Evolutionary conservation across 2,888 invertebrate species (phyloP), one percentile per base, ranked within the genome.

Genomic region (Allygus modestus): DNA sequence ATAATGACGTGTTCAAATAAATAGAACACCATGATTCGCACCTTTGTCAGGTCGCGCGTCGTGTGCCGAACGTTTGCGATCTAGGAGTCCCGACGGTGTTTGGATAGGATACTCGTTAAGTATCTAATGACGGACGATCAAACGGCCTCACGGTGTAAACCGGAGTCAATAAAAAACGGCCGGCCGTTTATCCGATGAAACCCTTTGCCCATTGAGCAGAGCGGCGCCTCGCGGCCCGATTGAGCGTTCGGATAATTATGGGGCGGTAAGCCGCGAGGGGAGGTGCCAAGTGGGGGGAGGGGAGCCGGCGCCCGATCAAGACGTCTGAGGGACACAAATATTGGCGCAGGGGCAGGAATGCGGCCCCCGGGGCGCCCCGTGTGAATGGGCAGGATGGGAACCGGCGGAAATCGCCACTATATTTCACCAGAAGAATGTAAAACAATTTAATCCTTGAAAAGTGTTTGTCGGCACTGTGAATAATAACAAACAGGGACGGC

Each of bases 301-400:
- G 81, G 81, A 71, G 85, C 84, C 81, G 82, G 84, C 54, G 83
- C 84, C 85, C 79, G 83, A 86, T 86, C 81, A 79, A 79, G 79
- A 58, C 79, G 79, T 79, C 54, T 79, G 54, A 20, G 41, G 73
- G 77, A 46, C 77, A 77, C 77, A 77, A 23, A 51, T 51, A 77
- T 77, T 79, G 58, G 54, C 54, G 54, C 54, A 77, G 77, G 73
- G 41, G 41, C 28, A 43, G 51, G 79, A 79, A 79, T 79, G 79
- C 37, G 33, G 31, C 51, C 79, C 79, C 79, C 79, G 79, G 86
- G 86, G 87, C 77, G 84, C 73, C 84, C 58, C 71, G 51, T 85
- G 89, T 91, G 92, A 87, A 93, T 91, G 92, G 87, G 93, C 93
- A 87, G 92, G 87, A 93, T 37, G 54, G 58, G 54, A 31, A 37